Conservation (phyloP, 1,140 invertebrate genomes). For the Hyles vespertilio region DNA sequence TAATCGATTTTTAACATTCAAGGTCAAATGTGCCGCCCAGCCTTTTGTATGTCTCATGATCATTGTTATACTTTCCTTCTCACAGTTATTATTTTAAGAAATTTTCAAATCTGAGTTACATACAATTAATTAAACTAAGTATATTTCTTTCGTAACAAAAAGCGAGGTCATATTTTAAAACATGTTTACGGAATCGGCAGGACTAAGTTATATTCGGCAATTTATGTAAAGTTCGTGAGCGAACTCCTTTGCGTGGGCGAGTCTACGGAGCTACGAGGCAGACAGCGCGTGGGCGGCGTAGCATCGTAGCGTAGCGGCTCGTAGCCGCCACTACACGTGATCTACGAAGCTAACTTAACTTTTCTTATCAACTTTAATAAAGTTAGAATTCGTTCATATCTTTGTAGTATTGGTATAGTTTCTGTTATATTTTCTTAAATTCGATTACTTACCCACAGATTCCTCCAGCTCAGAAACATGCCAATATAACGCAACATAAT, state of each 20-base stretch:
- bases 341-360: slow-evolving; percentile 2
- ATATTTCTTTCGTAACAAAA: too few species aligned
- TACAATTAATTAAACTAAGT: too few species aligned
- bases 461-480: too few species aligned
- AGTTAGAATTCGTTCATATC: neutral
- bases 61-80: too few species aligned
- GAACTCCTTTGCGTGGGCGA: slow-evolving; percentile 57
- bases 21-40: too few species aligned
- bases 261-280: slow-evolving; percentile 66
- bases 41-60: too few species aligned
- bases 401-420: slow-evolving; percentile 1
- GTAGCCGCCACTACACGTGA: slow-evolving; percentile 44
- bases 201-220: slow-evolving; percentile 1
- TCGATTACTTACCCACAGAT: slow-evolving; percentile 30
- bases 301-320: slow-evolving; percentile 47
- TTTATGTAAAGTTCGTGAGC: slow-evolving; percentile 17
- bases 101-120: too few species aligned
- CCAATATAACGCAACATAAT: too few species aligned
- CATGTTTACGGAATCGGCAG: neutral
- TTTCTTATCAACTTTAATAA: neutral
- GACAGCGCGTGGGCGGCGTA: slow-evolving; percentile 62
- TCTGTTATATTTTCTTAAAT: slow-evolving; percentile 13
- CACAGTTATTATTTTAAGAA: too few species aligned
- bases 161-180: neutral
- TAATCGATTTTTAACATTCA: too few species aligned